Evolutionary conservation across 2,113 vertebrate species (phyloP).

Genomic region (Gnathonemus longibarbis): DNA sequence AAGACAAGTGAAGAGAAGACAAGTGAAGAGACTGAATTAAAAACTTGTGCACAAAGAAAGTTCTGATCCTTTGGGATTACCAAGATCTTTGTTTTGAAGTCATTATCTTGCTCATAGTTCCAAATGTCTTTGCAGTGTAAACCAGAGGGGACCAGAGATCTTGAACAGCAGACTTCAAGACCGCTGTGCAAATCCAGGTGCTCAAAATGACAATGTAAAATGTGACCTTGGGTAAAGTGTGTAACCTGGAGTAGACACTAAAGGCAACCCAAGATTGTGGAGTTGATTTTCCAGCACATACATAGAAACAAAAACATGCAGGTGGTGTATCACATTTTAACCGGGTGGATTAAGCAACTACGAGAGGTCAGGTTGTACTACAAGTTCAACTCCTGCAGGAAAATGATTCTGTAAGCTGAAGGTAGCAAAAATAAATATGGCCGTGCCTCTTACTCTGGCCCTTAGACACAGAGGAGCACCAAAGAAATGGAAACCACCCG

Average conservation of each 20-base stretch:
- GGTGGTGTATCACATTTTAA: not conserved
- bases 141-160: not conserved
- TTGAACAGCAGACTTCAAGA: not conserved
- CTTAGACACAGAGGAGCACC: not conserved
- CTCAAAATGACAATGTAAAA: not conserved
- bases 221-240: not conserved
- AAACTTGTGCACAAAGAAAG: not conserved
- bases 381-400: not conserved
- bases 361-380: not conserved
- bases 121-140: not conserved
- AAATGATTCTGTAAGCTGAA: not conserved
- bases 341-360: not conserved
- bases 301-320: not conserved
- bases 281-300: not conserved
- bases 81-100: not conserved
- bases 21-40: not conserved
- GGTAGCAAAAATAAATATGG: not conserved
- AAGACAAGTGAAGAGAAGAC: not conserved
- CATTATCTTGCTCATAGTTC: not conserved
- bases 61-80: not conserved
- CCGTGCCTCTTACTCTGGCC: not conserved
- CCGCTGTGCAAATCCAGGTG: not conserved
- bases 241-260: not conserved
- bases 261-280: not conserved
- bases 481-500: not conserved